These are phyloP conservation scores for Haliclona indistincta DNA, from an alignment of 37 sponge, comb jelly and placozoan species.

Conservation along the genomic window DNA sequence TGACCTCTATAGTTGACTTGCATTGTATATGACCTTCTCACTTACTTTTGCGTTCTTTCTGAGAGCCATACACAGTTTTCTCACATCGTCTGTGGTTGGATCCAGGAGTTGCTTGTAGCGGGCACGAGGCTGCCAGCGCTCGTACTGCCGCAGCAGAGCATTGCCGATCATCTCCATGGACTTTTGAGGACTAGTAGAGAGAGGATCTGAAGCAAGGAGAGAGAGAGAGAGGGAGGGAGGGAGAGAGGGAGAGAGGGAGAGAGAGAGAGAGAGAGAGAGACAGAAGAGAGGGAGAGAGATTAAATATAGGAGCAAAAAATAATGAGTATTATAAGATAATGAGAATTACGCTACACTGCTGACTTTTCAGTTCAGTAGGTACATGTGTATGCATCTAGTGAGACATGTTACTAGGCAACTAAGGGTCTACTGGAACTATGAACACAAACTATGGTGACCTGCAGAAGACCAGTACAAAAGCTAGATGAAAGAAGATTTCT, in stretches of 20 bases:
- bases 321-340: too few species aligned
- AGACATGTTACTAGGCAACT: too few species aligned
- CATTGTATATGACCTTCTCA: neutral
- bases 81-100: conserved; percentile 90
- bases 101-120: conserved; percentile 92
- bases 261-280: neutral
- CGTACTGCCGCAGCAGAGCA: conserved; percentile 89
- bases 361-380: too few species aligned
- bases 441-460: too few species aligned
- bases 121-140: conserved; percentile 94
- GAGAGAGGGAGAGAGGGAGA: conserved; percentile 1
- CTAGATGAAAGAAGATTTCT: too few species aligned
- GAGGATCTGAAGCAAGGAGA: conserved; percentile 63
- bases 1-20: too few species aligned
- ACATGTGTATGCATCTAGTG: too few species aligned
- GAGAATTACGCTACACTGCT: too few species aligned
- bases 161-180: conserved; percentile 79
- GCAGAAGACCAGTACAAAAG: too few species aligned
- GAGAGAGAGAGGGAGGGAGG: neutral
- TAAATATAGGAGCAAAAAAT: too few species aligned
- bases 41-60: conserved; percentile 90
- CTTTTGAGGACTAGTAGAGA: conserved; percentile 77
- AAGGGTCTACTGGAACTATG: too few species aligned
- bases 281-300: conserved; percentile 1
- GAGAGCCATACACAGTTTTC: conserved; percentile 84